Evolutionary conservation across 2,888 invertebrate species (phyloP).

Genomic region (Orthosia incerta): DNA sequence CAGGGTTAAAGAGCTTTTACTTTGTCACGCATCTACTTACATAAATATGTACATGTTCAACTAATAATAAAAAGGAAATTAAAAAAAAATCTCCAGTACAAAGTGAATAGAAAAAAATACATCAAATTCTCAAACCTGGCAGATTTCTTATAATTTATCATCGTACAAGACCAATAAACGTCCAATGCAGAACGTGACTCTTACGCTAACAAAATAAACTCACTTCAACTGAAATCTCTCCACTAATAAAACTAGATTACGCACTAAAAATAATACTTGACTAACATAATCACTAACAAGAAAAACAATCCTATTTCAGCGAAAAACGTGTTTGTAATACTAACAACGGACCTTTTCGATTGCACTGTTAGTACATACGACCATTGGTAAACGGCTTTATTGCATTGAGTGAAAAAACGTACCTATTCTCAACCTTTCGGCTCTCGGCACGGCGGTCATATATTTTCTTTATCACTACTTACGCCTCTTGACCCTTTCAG

Average conservation of each 20-base stretch:
- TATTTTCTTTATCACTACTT: conserved; percentile 78
- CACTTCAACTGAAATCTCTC: conserved; percentile 12
- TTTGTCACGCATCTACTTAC: not conserved
- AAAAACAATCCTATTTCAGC: conserved; percentile 48
- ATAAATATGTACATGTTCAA: not conserved
- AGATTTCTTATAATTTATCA: conserved; percentile 1
- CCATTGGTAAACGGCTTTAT: conserved; percentile 70
- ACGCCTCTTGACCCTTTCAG: conserved; percentile 74
- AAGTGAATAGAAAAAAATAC: not conserved
- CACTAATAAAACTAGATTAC: conserved; percentile 34
- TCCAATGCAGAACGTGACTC: conserved; percentile 18
- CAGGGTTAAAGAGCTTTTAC: not conserved
- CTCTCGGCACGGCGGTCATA: conserved; percentile 68
- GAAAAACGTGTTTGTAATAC: conserved; percentile 56
- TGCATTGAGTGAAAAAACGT: conserved; percentile 73
- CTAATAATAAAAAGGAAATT: too few relatives aligned
- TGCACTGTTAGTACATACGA: conserved; percentile 71
- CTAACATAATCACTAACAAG: conserved; percentile 42
- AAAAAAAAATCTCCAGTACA: too few relatives aligned
- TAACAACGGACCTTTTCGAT: conserved; percentile 67
- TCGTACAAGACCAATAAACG: not conserved
- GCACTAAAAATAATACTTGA: conserved; percentile 36
- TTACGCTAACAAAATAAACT: conserved; percentile 15
- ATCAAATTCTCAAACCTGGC: not conserved
- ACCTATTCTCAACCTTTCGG: conserved; percentile 69